Evolutionary conservation across 2,113 vertebrate species (phyloP).

Genomic region (Tympanuchus pallidicinctus): DNA sequence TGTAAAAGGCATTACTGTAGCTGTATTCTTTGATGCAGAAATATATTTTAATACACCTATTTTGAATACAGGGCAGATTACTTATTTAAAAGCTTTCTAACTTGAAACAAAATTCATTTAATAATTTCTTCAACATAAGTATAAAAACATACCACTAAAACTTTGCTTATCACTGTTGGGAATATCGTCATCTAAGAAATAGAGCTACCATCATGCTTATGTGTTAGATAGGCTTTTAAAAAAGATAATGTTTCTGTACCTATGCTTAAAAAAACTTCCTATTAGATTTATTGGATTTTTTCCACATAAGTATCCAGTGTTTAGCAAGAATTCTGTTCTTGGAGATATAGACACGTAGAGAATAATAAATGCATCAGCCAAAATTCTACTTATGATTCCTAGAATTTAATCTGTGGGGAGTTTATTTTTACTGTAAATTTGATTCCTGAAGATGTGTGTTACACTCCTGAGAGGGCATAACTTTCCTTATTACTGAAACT

Average conservation of each 20-base stretch:
- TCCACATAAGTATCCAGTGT: background rate
- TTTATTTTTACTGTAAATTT: background rate
- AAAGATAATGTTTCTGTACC: background rate
- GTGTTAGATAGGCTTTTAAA: background rate
- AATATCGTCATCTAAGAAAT: background rate
- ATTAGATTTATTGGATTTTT: background rate
- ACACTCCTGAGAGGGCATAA: background rate
- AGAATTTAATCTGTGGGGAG: slow-evolving; percentile 21
- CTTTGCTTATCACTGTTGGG: background rate
- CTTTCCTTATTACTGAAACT: slow-evolving; percentile 2
- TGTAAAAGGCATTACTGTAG: background rate
- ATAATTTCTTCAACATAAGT: background rate
- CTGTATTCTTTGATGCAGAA: slow-evolving; percentile 12
- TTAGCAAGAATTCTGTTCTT: background rate
- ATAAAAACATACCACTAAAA: background rate
- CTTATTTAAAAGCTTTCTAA: background rate
- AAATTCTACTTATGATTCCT: slow-evolving; percentile 1
- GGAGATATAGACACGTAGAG: background rate
- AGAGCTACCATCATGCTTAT: background rate
- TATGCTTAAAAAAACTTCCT: background rate
- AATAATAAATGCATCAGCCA: background rate
- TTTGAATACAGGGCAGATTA: background rate
- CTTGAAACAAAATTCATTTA: background rate
- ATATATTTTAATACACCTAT: background rate
- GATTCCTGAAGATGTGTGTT: background rate